Evolutionary conservation across 1,140 invertebrate genomes (phyloP).

Genomic region (Plodia interpunctella): DNA sequence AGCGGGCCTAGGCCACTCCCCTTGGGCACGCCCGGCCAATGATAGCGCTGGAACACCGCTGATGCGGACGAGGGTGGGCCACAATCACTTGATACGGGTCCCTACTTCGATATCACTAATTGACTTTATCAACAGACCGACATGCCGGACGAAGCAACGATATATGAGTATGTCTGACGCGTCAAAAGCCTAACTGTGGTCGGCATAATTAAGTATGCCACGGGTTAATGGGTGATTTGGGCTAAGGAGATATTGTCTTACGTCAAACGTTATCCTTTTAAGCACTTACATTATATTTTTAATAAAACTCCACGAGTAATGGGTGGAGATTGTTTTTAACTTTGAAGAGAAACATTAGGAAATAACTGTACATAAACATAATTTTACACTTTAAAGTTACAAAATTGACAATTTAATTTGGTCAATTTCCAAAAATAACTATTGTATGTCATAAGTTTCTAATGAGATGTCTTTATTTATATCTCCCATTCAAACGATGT

Average conservation of each 20-base stretch:
- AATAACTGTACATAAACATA: not conserved
- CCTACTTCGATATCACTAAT: slow-evolving; percentile 74
- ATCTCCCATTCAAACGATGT: too few relatives aligned
- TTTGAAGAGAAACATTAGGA: slow-evolving; percentile 11
- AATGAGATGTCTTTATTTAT: too few relatives aligned
- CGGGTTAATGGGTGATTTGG: slow-evolving; percentile 62
- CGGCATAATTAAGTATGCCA: slow-evolving; percentile 66
- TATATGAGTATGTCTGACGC: slow-evolving; percentile 70
- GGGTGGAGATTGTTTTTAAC: not conserved
- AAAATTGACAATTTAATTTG: too few relatives aligned
- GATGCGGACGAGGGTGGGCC: slow-evolving; percentile 60
- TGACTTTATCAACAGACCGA: slow-evolving; percentile 76
- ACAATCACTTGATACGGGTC: slow-evolving; percentile 65
- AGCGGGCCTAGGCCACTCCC: slow-evolving; percentile 61
- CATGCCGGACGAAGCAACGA: slow-evolving; percentile 72
- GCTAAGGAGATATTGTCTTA: slow-evolving; percentile 25
- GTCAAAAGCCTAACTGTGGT: slow-evolving; percentile 71
- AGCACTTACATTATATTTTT: not conserved
- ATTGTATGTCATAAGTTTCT: too few relatives aligned
- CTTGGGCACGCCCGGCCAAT: slow-evolving; percentile 58
- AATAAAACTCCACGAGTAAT: not conserved
- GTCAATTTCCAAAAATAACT: too few relatives aligned
- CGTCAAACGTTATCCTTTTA: slow-evolving; percentile 5
- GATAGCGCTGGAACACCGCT: slow-evolving; percentile 38
- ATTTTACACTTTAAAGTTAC: too few relatives aligned